These are phyloP conservation scores for Osmoderma eremita DNA, from an alignment of 2,888 invertebrate species.

Conservation along the genomic window DNA sequence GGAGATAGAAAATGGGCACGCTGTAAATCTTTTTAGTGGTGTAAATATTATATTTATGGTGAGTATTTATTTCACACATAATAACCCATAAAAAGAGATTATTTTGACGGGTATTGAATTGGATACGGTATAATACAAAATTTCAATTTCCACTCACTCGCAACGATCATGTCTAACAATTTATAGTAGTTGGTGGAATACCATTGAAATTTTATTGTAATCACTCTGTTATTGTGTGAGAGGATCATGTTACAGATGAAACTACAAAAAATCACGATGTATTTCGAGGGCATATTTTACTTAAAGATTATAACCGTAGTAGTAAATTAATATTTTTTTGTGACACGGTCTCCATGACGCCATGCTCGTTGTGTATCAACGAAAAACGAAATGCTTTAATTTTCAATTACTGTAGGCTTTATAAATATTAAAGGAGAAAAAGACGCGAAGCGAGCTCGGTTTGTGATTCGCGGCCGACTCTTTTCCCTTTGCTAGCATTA, in stretches of 20 bases:
- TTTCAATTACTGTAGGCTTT: slow-evolving; percentile 35
- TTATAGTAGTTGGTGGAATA: neutral
- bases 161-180: too few species aligned
- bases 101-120: too few species aligned
- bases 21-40: too few species aligned
- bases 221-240: slow-evolving; percentile 5
- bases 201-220: slow-evolving; percentile 26
- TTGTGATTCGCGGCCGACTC: slow-evolving; percentile 26
- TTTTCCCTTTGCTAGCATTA: slow-evolving; percentile 33
- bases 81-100: too few species aligned
- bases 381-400: slow-evolving; percentile 38
- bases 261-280: slow-evolving; percentile 15
- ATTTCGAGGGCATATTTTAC: slow-evolving; percentile 29
- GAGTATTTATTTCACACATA: too few species aligned
- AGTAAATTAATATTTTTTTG: slow-evolving; percentile 38
- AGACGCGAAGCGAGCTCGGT: slow-evolving; percentile 14
- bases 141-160: too few species aligned
- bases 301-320: slow-evolving; percentile 30
- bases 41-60: too few species aligned
- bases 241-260: slow-evolving; percentile 29
- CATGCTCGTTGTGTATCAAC: slow-evolving; percentile 24
- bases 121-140: too few species aligned
- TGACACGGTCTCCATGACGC: slow-evolving; percentile 33
- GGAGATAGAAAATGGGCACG: too few species aligned
- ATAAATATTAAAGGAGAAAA: slow-evolving; percentile 36